Percentiles rank a stretch among this genome's conserved stretches.
These are phyloP conservation scores for Cheracebus regulus DNA, from an alignment of 2,797 vertebrate species.

Conservation along the genomic window DNA sequence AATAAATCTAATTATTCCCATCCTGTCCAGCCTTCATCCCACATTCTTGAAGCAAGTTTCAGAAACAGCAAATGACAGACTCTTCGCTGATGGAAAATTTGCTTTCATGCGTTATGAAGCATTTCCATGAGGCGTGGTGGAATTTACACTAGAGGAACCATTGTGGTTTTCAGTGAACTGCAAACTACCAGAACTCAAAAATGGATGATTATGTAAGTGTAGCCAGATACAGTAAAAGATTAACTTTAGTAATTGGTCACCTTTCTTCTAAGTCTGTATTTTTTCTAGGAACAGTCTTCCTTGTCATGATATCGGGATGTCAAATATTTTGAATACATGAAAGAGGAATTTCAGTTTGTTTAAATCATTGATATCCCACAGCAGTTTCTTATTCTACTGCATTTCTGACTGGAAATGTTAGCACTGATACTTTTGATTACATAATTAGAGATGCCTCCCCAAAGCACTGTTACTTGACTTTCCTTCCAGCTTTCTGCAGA, in stretches of 20 bases:
- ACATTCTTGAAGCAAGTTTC: not conserved
- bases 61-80: not conserved
- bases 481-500: slow-evolving; percentile 67
- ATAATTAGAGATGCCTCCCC: slow-evolving; percentile 66
- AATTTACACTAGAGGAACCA: slow-evolving; percentile 50
- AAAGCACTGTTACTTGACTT: slow-evolving; percentile 62
- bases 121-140: not conserved
- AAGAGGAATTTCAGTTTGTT: slow-evolving; percentile 41
- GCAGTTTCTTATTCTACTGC: not conserved
- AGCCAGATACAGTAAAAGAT: slow-evolving; percentile 60
- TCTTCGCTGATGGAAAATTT: slow-evolving; percentile 28
- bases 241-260: slow-evolving; percentile 28
- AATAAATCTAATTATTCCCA: not conserved
- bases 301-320: not conserved
- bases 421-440: slow-evolving; percentile 39
- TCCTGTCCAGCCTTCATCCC: too few species aligned
- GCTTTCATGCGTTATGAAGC: not conserved
- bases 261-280: slow-evolving; percentile 67
- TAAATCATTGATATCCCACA: not conserved
- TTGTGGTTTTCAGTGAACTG: not conserved
- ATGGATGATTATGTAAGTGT: slow-evolving; percentile 30
- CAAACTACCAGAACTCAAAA: slow-evolving; percentile 52
- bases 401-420: slow-evolving; percentile 63
- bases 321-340: slow-evolving; percentile 41
- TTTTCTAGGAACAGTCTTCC: slow-evolving; percentile 51